These are phyloP conservation scores for Arion vulgaris DNA, from an alignment of 1,140 invertebrate genomes.

Conservation along the genomic window DNA sequence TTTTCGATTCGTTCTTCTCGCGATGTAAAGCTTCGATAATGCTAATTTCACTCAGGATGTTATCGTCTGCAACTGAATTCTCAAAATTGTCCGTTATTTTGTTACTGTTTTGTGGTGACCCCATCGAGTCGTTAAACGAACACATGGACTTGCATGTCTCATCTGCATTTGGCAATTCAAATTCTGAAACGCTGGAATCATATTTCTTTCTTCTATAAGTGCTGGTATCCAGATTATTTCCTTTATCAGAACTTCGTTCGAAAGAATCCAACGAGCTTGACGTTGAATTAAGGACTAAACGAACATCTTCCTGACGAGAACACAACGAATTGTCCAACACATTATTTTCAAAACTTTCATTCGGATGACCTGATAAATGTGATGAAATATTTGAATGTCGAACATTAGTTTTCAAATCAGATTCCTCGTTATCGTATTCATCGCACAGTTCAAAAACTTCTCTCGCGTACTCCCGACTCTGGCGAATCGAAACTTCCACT, in stretches of 20 bases:
- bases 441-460: slow-evolving; percentile 43
- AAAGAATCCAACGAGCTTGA: slow-evolving; percentile 31
- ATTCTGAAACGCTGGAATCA: slow-evolving; percentile 43
- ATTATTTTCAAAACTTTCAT: slow-evolving; percentile 12
- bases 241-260: background rate
- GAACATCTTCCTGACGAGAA: background rate
- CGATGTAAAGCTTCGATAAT: background rate
- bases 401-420: background rate
- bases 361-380: background rate
- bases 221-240: slow-evolving; percentile 42
- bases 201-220: slow-evolving; percentile 64
- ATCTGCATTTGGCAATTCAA: slow-evolving; percentile 61
- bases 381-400: background rate
- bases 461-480: slow-evolving; percentile 30
- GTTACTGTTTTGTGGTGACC: slow-evolving; percentile 6
- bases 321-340: slow-evolving; percentile 1
- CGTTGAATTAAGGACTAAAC: background rate
- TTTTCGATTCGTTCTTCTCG: slow-evolving; percentile 6
- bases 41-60: slow-evolving; percentile 25
- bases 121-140: slow-evolving; percentile 34
- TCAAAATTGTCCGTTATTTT: background rate
- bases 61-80: slow-evolving; percentile 24
- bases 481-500: slow-evolving; percentile 17
- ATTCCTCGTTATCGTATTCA: slow-evolving; percentile 18
- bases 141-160: slow-evolving; percentile 60